Base-by-base conservation (phyloP, 2,113 vertebrate genomes). In the Microtus pennsylvanicus region DNA sequence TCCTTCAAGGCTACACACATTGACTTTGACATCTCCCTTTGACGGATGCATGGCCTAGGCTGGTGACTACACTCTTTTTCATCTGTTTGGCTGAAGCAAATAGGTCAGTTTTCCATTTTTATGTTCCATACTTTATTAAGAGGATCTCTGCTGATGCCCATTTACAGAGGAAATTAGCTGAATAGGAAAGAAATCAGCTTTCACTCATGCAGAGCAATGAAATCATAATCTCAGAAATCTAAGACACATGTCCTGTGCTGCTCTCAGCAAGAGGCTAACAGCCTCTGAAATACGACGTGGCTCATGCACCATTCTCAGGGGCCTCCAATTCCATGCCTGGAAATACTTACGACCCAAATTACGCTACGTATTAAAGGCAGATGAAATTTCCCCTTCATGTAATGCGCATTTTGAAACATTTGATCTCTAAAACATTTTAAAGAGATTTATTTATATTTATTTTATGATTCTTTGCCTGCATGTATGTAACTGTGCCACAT, bases 121-220 rank as follows among this genome's bases (percentile, higher is more conserved):
- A 74, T 91, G 47, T 65, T 74, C 61, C 45, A 75, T 9, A 52
- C 55, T 95, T 93, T 97, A 82, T 81, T 85, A 72, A 55, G 69
- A 63, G 33, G n/a, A 10, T 74, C 69, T 91, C 87, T 91, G 61
- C 63, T 24, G 72, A 63, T 82, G 42, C 24, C 72, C 47, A 35
- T 83, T 85, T 83, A 33, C 82, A 50, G 78, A 80, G 50, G 47
- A 87, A 95, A 91, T 92, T 63, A 95, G 42, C 74, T 89, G 47
- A 91, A 5, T 38, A 89, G 87, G 55, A 87, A 89, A 74, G 55
- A 74, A 89, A 92, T 30, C 47, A n/a, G 21, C 94, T 85, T 95
- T 69, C 63, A 13, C 47, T 89, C 70, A 86, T 50, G 61, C 35
- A 82, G 69, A 92, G 26, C 94, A 65, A 86, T 81, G 89, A 55